Conservation (phyloP, 2,888 invertebrate genomes). For the Drosophila acutilabella region DNA sequence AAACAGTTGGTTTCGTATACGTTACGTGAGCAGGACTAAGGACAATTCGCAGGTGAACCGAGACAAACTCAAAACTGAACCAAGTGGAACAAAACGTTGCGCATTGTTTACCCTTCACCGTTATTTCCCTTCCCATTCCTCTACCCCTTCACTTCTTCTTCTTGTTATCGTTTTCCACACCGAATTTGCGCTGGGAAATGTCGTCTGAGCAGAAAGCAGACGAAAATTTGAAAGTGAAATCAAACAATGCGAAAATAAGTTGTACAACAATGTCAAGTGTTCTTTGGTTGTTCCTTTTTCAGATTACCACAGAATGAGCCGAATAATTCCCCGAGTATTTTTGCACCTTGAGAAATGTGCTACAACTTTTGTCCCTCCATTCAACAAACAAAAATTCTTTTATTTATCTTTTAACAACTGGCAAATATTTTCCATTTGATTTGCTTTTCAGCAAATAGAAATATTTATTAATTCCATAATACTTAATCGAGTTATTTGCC, state of each 20-base stretch:
- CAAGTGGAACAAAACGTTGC: conserved; percentile 22
- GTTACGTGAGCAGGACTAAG: conserved; percentile 6
- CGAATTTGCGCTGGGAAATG: conserved; percentile 4
- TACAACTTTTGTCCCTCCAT: conserved; percentile 14
- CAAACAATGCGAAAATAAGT: conserved; percentile 79
- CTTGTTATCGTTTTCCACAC: conserved; percentile 2
- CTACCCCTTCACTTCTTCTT: neutral
- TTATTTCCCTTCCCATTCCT: neutral
- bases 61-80: conserved; percentile 34
- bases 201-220: conserved; percentile 64
- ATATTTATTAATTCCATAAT: neutral
- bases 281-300: neutral
- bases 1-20: conserved; percentile 1
- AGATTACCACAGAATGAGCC: neutral
- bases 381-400: neutral
- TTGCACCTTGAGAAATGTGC: conserved; percentile 20
- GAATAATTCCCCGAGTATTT: neutral
- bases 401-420: conserved; percentile 14
- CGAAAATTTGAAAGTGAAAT: conserved; percentile 75
- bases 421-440: conserved; percentile 7
- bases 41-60: conserved; percentile 30
- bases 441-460: neutral
- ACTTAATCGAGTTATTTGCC: neutral
- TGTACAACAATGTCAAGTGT: conserved; percentile 67
- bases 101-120: conserved; percentile 27